phyloP scores from a whole-genome alignment of 2,113 vertebrate genomes.

The Chelonoidis abingdonii region DNA sequence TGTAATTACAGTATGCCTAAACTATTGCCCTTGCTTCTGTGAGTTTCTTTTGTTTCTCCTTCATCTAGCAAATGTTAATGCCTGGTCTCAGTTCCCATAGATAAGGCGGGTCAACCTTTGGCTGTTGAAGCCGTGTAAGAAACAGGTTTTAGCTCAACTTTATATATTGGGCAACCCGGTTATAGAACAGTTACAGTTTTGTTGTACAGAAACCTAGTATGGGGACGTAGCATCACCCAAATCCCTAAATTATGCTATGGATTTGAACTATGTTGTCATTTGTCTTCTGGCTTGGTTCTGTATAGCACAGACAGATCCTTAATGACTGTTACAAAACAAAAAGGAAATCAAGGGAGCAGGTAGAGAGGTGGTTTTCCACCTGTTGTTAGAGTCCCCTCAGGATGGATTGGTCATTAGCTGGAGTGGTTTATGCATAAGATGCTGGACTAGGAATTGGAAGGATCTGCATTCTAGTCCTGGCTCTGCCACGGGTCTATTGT shows the following conservation, averaged over 20 bases:
- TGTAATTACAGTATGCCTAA: not conserved
- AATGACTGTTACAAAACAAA: not conserved
- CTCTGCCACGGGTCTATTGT: fast-evolving
- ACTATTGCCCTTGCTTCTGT: fast-evolving
- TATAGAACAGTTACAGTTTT: not conserved
- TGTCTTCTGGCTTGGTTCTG: not conserved
- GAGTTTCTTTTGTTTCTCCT: not conserved
- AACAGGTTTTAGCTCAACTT: fast-evolving
- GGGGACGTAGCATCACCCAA: not conserved
- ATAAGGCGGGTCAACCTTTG: not conserved
- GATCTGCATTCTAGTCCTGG: not conserved
- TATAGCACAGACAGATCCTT: fast-evolving
- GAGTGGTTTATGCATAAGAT: not conserved
- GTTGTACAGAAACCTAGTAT: not conserved
- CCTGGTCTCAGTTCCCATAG: fast-evolving
- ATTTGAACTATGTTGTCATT: not conserved
- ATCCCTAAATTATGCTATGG: not conserved
- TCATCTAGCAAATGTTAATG: not conserved
- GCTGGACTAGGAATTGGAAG: not conserved
- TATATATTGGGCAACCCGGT: not conserved
- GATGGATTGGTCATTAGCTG: not conserved
- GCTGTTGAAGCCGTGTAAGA: not conserved
- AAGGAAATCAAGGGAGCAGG: not conserved
- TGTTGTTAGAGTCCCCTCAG: not conserved
- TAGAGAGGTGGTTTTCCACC: not conserved